phyloP scores from a whole-genome alignment of 1,140 invertebrate species.

The Anadara kagoshimensis region DNA sequence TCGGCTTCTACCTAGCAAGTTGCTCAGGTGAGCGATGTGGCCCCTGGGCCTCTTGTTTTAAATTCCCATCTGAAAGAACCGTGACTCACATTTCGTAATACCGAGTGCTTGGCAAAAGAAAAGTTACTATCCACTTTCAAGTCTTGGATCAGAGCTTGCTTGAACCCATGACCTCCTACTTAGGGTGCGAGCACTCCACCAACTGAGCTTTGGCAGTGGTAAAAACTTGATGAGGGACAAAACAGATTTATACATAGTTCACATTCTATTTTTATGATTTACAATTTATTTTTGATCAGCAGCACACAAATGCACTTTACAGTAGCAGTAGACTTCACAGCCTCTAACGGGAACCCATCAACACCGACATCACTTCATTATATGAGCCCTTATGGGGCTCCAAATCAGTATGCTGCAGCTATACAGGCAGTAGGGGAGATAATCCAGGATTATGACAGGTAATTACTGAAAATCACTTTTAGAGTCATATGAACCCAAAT shows the following conservation, averaged over 20 bases:
- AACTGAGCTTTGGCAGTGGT: background rate
- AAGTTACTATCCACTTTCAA: no score
- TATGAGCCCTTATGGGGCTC: constrained; percentile 69
- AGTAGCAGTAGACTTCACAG: constrained; percentile 82
- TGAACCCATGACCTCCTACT: no score
- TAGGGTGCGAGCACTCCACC: no score
- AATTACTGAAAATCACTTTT: no score
- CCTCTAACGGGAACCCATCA: constrained; percentile 80
- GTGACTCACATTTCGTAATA: no score
- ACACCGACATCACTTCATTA: constrained; percentile 78
- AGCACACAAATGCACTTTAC: constrained; percentile 79
- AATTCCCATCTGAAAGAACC: no score
- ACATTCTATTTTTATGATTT: background rate
- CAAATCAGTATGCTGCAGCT: constrained; percentile 77
- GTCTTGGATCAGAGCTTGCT: no score
- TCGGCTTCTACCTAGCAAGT: no score
- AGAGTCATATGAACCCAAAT: no score
- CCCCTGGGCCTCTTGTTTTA: no score
- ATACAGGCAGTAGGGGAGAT: constrained; percentile 79
- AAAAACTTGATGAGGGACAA: background rate
- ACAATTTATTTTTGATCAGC: constrained; percentile 36
- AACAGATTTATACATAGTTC: background rate
- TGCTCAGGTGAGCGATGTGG: no score
- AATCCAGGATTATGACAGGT: constrained; percentile 79
- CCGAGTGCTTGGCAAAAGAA: no score